phyloP scores from a whole-genome alignment of 2,113 vertebrate species.

The Patagioenas fasciata region DNA sequence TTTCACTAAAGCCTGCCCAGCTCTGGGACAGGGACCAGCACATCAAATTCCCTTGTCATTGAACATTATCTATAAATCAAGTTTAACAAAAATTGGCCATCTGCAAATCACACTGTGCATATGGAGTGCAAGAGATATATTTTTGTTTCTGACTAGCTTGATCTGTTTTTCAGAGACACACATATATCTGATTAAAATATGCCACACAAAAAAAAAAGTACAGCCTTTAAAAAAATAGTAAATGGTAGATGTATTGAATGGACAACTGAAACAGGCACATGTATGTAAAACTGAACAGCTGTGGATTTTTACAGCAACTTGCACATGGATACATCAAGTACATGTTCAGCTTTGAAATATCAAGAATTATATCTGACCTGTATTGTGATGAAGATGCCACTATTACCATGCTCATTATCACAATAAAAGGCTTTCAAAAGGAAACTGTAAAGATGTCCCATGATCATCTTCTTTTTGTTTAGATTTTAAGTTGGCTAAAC shows the following conservation, averaged over 20 bases:
- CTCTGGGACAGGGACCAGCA: background rate
- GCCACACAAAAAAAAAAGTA: background rate
- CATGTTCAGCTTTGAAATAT: background rate
- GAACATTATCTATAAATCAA: background rate
- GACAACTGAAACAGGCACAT: background rate
- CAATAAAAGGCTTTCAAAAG: background rate
- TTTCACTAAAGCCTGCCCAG: background rate
- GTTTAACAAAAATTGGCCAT: background rate
- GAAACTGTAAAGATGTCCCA: background rate
- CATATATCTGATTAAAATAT: background rate
- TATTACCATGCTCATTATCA: background rate
- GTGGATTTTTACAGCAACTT: background rate
- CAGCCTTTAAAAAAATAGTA: background rate
- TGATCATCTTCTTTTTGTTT: background rate
- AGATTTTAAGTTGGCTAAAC: background rate
- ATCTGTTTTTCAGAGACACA: background rate
- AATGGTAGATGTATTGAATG: background rate
- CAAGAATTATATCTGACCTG: background rate
- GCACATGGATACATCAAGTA: background rate
- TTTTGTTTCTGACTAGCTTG: background rate
- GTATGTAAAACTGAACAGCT: background rate
- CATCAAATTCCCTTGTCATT: background rate
- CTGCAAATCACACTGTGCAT: background rate
- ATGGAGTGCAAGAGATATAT: background rate
- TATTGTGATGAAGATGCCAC: background rate